Evolutionary conservation across 2,888 invertebrate genomes (phyloP).

Genomic region (Heliconius ethilla): DNA sequence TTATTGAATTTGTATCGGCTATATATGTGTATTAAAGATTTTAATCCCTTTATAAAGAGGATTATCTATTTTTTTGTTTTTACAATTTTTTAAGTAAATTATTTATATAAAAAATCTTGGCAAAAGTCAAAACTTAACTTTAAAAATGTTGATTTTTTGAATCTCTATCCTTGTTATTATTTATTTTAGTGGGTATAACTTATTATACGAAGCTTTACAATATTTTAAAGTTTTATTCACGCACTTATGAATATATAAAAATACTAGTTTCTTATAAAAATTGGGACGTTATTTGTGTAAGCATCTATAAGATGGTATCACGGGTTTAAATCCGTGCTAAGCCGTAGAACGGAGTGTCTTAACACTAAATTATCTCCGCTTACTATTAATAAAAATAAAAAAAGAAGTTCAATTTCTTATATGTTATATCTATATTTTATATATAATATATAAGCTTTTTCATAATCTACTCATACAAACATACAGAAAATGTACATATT

Average conservation of each 20-base stretch:
- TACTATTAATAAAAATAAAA: neutral
- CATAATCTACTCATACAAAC: conserved; percentile 6
- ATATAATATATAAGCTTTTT: conserved; percentile 1
- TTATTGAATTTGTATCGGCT: no score
- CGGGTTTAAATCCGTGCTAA: neutral
- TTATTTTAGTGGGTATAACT: conserved; percentile 17
- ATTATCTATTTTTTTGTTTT: neutral
- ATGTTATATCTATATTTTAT: neutral
- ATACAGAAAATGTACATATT: conserved; percentile 14
- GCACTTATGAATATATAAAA: neutral
- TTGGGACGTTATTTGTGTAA: neutral
- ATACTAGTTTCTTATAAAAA: neutral
- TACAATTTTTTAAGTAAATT: neutral
- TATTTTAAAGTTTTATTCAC: conserved; percentile 10
- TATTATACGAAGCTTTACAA: neutral
- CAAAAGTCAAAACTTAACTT: neutral
- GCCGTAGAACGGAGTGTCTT: neutral
- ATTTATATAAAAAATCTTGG: neutral
- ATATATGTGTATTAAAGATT: no score
- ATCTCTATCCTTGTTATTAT: conserved; percentile 27
- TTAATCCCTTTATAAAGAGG: no score
- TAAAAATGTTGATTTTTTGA: conserved; percentile 32
- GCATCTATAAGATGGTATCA: neutral
- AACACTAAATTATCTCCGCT: neutral
- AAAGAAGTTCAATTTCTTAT: neutral